These are phyloP conservation scores for Paradoxurus hermaphroditus DNA, from an alignment of 2,113 vertebrate species.

Conservation along the genomic window DNA sequence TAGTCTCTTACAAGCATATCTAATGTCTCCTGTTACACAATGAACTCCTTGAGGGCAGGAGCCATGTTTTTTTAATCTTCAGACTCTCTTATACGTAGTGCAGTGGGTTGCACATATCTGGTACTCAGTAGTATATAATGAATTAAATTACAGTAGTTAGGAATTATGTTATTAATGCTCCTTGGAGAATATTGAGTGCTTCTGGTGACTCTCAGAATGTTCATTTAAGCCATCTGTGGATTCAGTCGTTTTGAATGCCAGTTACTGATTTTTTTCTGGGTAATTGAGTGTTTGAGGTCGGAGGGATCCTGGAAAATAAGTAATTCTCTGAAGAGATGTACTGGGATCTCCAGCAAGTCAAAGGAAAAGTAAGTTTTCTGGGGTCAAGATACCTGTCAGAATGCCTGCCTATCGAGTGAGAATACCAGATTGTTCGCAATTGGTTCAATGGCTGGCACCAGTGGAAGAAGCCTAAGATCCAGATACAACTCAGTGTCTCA, in stretches of 20 bases:
- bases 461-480: neutral
- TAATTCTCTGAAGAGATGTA: neutral
- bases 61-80: neutral
- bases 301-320: neutral
- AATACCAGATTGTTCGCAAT: neutral
- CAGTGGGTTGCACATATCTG: neutral
- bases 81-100: neutral
- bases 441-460: neutral
- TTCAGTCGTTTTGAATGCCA: neutral
- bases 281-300: conserved; percentile 31
- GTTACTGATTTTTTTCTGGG: neutral
- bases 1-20: neutral
- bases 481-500: neutral
- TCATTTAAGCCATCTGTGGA: conserved; percentile 15
- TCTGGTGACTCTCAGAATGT: neutral
- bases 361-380: conserved; percentile 32
- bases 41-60: neutral
- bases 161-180: neutral
- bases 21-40: neutral
- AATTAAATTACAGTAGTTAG: conserved; percentile 20
- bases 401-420: neutral
- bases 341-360: neutral
- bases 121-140: neutral
- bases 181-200: neutral
- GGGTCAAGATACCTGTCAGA: neutral